Conservation (phyloP, 2,888 invertebrate species). For the Meganola albula region DNA sequence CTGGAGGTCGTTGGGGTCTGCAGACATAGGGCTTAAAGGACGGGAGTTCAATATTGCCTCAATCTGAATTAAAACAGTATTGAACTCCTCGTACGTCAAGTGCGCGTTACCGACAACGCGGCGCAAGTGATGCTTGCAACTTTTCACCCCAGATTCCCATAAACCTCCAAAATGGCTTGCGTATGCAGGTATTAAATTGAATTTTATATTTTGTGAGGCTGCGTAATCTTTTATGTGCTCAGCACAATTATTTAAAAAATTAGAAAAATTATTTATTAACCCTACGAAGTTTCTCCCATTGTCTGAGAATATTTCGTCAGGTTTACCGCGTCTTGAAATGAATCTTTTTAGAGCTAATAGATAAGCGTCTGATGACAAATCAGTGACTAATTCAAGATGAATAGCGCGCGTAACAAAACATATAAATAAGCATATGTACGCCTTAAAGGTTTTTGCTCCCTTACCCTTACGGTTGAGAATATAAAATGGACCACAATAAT, state of each 20-base stretch:
- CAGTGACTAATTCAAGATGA: neutral
- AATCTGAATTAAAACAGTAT: too few relatives aligned
- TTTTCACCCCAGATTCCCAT: too few relatives aligned
- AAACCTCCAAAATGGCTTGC: too few relatives aligned
- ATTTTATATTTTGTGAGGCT: neutral
- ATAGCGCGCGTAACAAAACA: neutral
- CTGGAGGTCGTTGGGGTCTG: too few relatives aligned
- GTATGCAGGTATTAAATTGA: neutral
- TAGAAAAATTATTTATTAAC: neutral
- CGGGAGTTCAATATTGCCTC: too few relatives aligned
- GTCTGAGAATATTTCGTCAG: conserved; percentile 1
- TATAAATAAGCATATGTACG: neutral
- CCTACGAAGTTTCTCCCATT: neutral
- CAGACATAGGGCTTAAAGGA: too few relatives aligned
- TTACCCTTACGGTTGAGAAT: neutral
- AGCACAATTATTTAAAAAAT: neutral
- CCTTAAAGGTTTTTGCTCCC: neutral
- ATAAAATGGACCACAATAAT: neutral
- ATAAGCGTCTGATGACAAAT: neutral
- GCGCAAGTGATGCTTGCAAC: too few relatives aligned
- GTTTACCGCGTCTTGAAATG: conserved; percentile 4
- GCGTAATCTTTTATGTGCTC: neutral
- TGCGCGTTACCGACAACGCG: too few relatives aligned
- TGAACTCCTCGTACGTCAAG: too few relatives aligned
- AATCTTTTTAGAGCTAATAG: conserved; percentile 1